Percentiles rank a stretch among this genome's conserved stretches.
These are phyloP conservation scores for Agrotis exclamationis DNA, from an alignment of 2,888 invertebrate genomes.

Conservation along the genomic window DNA sequence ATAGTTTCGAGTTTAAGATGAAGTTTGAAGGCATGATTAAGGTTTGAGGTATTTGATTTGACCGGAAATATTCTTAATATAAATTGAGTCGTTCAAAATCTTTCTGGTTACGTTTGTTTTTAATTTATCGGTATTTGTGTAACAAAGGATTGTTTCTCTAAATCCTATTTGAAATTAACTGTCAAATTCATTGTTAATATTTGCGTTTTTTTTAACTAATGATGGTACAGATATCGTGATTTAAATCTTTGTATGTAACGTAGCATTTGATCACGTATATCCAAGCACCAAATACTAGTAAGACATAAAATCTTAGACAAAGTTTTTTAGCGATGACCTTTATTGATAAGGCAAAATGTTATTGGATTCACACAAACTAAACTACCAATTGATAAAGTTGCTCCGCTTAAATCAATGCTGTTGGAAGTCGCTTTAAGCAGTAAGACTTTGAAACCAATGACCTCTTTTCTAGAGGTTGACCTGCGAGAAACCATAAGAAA, in stretches of 20 bases:
- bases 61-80: conserved; percentile 42
- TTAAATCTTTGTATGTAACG: neutral
- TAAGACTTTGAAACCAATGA: neutral
- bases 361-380: neutral
- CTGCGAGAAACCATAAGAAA: no score
- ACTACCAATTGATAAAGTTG: no score
- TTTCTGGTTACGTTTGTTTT: neutral
- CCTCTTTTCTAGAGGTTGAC: no score
- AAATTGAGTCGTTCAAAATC: conserved; percentile 2
- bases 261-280: neutral
- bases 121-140: neutral
- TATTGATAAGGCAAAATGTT: neutral
- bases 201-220: no score
- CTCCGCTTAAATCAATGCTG: no score
- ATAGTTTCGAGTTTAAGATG: conserved; percentile 38
- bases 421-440: no score
- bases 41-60: conserved; percentile 36
- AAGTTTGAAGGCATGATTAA: conserved; percentile 42
- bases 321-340: neutral
- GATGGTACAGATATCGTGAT: neutral
- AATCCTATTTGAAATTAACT: neutral
- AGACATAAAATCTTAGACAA: neutral
- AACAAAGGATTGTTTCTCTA: neutral
- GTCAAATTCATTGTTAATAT: no score
- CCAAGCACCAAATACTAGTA: neutral